Base-by-base conservation (phyloP, 2,888 invertebrate genomes). In the Chironomus riparius region DNA sequence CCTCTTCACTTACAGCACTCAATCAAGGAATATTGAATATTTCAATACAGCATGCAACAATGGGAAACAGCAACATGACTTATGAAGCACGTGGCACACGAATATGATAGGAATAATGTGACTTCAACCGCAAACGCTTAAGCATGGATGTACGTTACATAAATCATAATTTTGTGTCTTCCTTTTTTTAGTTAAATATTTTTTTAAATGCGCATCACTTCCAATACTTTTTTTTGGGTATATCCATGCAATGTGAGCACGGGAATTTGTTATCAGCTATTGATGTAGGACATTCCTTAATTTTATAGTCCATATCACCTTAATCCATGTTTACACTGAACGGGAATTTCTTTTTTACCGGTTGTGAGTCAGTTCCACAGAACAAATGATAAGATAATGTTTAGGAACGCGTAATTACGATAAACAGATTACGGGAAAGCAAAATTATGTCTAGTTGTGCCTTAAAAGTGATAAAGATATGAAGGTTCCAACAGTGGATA, bases 71-170 rank as follows among this genome's bases (percentile, higher is more conserved):
- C n/a, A 56, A 56, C 21, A 22, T 70, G 47, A 70, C 70, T 70
- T 70, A 47, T 47, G 65, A 65, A 47, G 70, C 70, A 70, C 70
- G 70, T 70, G 70, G 70, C 70, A 47, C 5, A 18, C 18, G 10
- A 24, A 6, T 38, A 21, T 38, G 47, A 18, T 18, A 70, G 47
- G 4, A 48, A 47, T 47, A 70, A 70, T 70, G 70, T 70, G 70
- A 70, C 70, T 70, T 70, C 47, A 47, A 70, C 70, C 70, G 13
- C 70, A 70, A 68, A 65, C 65, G 21, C 65, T 21, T 65, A 65
- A 68, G 24, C 24, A 68, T 28, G 47, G 69, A 69, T 28, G 70
- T 47, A 47, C 47, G 18, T 70, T 70, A 47, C 22, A 70, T 70
- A 70, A 70, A 70, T 70, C 70, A 70, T 47, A 18, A 65, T 13